A percentile compares a stretch with the other conserved stretches of the same genome.
Evolutionary conservation across 1,140 invertebrate genomes (phyloP).

Genomic region (Euura saliciscinereae): DNA sequence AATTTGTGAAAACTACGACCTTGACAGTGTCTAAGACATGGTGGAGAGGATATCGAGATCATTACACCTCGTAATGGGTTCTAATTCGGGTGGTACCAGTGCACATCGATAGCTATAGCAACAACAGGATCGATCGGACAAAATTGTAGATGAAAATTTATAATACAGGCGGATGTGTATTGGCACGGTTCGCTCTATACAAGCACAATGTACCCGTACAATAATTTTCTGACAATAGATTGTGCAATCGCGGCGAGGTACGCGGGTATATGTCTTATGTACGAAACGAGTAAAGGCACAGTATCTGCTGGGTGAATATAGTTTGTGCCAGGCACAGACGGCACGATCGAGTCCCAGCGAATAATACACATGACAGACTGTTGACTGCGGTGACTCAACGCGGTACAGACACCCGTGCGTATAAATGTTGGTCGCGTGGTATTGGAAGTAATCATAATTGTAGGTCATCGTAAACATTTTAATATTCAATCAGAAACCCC

Average conservation of each 20-base stretch:
- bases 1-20: neutral
- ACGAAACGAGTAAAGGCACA: too few relatives aligned
- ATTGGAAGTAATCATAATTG: neutral
- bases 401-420: neutral
- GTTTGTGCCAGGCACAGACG: neutral
- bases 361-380: neutral
- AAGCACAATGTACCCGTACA: too few relatives aligned
- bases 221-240: too few relatives aligned
- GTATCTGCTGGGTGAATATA: neutral
- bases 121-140: too few relatives aligned
- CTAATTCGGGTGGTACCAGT: too few relatives aligned
- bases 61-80: neutral
- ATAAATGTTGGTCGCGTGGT: too few relatives aligned
- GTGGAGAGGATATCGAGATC: conserved; percentile 2
- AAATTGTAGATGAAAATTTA: too few relatives aligned
- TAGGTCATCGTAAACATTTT: conserved; percentile 4
- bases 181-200: too few relatives aligned
- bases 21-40: neutral
- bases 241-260: too few relatives aligned
- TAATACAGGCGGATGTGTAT: too few relatives aligned
- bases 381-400: neutral
- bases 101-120: too few relatives aligned
- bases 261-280: too few relatives aligned
- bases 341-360: neutral
- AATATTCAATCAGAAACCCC: neutral